Percentiles rank a stretch among this genome's conserved stretches.
phyloP scores from a whole-genome alignment of 2,888 invertebrate genomes.

The Phortica magna region DNA sequence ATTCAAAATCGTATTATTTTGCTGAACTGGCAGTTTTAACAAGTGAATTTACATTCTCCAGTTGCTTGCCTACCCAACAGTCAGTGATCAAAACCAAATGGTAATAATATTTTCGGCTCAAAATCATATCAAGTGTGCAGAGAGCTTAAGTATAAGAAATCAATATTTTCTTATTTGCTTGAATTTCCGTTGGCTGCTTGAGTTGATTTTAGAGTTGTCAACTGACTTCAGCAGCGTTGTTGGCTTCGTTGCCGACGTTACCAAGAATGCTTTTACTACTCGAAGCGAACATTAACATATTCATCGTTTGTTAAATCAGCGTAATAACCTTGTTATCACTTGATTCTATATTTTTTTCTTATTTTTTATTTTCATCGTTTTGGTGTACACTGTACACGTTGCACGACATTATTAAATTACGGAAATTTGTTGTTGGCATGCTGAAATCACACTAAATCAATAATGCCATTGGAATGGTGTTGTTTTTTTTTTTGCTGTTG shows the following conservation, averaged over 20 bases:
- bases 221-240: no score
- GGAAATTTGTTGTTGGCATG: slow-evolving; percentile 4
- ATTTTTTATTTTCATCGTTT: slow-evolving; percentile 6
- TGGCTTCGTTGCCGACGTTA: not conserved
- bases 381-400: not conserved
- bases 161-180: slow-evolving; percentile 22
- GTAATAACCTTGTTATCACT: slow-evolving; percentile 38
- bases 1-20: no score
- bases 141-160: not conserved
- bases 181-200: not conserved
- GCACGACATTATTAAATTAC: slow-evolving; percentile 19
- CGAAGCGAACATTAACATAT: slow-evolving; percentile 29
- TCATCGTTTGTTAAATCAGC: slow-evolving; percentile 40
- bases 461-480: not conserved
- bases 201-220: not conserved
- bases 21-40: not conserved
- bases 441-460: slow-evolving; percentile 14
- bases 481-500: not conserved
- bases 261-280: slow-evolving; percentile 2
- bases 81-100: not conserved
- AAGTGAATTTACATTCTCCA: no score
- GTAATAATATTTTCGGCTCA: slow-evolving; percentile 9
- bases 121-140: slow-evolving; percentile 13
- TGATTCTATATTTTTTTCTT: not conserved
- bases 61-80: no score